These are phyloP conservation scores for Eremophila alpestris DNA, from an alignment of 2,797 vertebrate genomes.

Conservation along the genomic window DNA sequence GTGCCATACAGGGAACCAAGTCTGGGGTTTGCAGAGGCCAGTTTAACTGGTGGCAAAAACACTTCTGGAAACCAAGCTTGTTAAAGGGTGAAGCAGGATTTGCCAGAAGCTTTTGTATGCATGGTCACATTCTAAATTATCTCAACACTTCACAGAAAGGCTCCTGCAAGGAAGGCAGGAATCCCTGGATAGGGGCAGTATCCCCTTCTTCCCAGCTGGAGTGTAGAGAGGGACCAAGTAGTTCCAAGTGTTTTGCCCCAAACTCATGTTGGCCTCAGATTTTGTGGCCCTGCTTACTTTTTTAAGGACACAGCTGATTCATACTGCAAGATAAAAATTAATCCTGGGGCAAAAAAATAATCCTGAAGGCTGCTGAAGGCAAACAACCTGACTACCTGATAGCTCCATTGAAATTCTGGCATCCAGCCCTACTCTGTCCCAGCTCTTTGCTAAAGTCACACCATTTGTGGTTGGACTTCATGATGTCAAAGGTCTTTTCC, in stretches of 20 bases:
- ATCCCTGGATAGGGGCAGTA: not conserved
- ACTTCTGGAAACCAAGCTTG: not conserved
- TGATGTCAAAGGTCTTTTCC: not conserved
- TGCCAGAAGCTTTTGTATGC: not conserved
- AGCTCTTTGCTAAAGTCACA: not conserved
- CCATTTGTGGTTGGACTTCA: not conserved
- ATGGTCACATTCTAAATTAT: accelerated
- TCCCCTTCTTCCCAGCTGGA: not conserved
- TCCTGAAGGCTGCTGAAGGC: not conserved
- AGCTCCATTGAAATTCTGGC: not conserved
- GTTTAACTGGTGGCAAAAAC: not conserved
- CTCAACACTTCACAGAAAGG: not conserved
- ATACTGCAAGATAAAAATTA: not conserved
- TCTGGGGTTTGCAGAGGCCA: not conserved
- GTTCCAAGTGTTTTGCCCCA: not conserved
- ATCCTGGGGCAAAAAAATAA: not conserved
- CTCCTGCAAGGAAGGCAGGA: not conserved
- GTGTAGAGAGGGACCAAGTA: not conserved
- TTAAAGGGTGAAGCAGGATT: not conserved
- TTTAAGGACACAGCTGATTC: not conserved
- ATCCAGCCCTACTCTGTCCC: not conserved
- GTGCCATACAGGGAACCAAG: not conserved
- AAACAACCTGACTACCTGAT: not conserved
- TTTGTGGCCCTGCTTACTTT: not conserved
- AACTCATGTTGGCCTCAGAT: not conserved